Evolutionary conservation across 2,888 invertebrate species (phyloP).

Genomic region (Lochmaea crataegi): DNA sequence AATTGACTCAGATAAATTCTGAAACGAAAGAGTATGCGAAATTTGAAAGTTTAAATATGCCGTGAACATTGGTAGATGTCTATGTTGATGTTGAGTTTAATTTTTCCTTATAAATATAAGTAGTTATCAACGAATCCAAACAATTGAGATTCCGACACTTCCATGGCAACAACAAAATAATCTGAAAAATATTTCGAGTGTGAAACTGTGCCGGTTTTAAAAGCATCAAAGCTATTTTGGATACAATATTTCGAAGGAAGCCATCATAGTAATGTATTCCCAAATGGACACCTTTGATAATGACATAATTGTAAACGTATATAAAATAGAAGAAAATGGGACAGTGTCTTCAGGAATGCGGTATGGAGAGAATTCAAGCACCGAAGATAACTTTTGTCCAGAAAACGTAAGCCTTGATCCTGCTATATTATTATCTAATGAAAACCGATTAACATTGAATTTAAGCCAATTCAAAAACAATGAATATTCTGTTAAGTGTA

Average conservation of each 20-base stretch:
- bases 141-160: slow-evolving; percentile 10
- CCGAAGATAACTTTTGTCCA: slow-evolving; percentile 52
- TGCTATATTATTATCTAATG: slow-evolving; percentile 25
- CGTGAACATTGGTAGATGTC: no score
- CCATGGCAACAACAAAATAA: slow-evolving; percentile 5
- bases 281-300: slow-evolving; percentile 56
- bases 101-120: background rate
- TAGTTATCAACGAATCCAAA: background rate
- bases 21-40: no score
- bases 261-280: slow-evolving; percentile 58
- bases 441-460: slow-evolving; percentile 39
- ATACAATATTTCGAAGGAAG: slow-evolving; percentile 49
- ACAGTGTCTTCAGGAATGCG: slow-evolving; percentile 48
- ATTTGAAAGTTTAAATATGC: background rate
- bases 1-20: no score
- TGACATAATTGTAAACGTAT: slow-evolving; percentile 57
- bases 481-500: slow-evolving; percentile 36
- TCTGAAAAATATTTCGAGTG: slow-evolving; percentile 31
- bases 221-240: slow-evolving; percentile 60
- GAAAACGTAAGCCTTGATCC: slow-evolving; percentile 46
- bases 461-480: slow-evolving; percentile 35
- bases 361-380: slow-evolving; percentile 56
- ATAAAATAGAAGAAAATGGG: slow-evolving; percentile 54
- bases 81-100: background rate
- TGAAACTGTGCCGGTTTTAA: slow-evolving; percentile 35